Evolutionary conservation across 1,140 invertebrate species (phyloP).

Genomic region (Macrostomum lignano): DNA sequence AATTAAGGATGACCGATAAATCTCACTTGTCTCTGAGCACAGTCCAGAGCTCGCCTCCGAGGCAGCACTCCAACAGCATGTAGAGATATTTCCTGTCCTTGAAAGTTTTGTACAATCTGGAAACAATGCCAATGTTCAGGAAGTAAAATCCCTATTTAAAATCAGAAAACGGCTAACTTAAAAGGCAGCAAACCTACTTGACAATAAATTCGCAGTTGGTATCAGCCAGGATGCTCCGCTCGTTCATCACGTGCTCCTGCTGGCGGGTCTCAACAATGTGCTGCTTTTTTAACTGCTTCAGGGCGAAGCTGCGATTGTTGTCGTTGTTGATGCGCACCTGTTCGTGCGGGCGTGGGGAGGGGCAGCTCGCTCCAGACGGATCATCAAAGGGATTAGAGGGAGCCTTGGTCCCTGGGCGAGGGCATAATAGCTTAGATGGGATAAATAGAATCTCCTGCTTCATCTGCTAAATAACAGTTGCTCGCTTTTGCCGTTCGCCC

Average conservation of each 20-base stretch:
- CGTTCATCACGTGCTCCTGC: conserved; percentile 95
- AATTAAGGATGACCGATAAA: no score
- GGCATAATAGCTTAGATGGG: no score
- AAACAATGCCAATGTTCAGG: no score
- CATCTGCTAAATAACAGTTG: no score
- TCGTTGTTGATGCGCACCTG: conserved; percentile 41
- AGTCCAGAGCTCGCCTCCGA: conserved; percentile 91
- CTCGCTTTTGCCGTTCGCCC: no score
- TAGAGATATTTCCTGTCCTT: conserved; percentile 87
- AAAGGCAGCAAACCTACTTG: conserved; percentile 36
- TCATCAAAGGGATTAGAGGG: no score
- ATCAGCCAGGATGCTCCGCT: conserved; percentile 92
- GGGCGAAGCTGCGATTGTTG: conserved; percentile 47
- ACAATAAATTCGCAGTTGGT: conserved; percentile 85
- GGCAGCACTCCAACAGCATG: conserved; percentile 86
- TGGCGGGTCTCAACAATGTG: conserved; percentile 92
- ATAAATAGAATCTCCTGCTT: no score
- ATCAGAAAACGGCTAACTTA: no score
- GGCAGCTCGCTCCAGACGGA: no score
- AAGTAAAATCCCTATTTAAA: no score
- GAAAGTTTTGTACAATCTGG: conserved; percentile 80
- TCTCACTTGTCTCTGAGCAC: conserved; percentile 47
- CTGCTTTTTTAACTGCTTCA: conserved; percentile 67
- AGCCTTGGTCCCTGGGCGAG: no score
- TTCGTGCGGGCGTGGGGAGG: no score